A percentile compares a stretch with the other conserved stretches of the same genome.
Evolutionary conservation across 2,888 invertebrate species (phyloP).

Genomic region (Hipparchia sbordonii): DNA sequence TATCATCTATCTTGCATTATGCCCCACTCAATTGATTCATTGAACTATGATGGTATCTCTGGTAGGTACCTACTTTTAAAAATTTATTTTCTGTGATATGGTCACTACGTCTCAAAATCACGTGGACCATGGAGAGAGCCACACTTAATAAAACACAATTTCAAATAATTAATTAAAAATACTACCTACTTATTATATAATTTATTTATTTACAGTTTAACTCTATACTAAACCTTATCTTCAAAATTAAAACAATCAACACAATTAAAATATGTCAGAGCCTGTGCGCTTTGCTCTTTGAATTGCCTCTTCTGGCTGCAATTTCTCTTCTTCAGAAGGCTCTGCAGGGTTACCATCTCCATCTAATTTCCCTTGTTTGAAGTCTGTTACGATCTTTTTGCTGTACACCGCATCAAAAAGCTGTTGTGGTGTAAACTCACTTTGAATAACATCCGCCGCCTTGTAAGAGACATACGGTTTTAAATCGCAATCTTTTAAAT

Average conservation of each 20-base stretch:
- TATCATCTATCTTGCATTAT: no score
- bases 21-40: no score
- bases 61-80: not conserved
- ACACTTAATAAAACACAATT: not conserved
- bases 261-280: conserved; percentile 87
- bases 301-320: conserved; percentile 88
- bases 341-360: conserved; percentile 86
- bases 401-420: conserved; percentile 92
- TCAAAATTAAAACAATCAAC: conserved; percentile 6
- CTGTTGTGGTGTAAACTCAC: conserved; percentile 92
- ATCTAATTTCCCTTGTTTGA: conserved; percentile 86
- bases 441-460: conserved; percentile 88
- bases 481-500: conserved; percentile 90
- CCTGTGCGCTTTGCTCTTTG: conserved; percentile 88
- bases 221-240: conserved; percentile 18
- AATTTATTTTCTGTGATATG: not conserved
- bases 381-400: conserved; percentile 90
- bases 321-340: conserved; percentile 87
- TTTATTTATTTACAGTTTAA: conserved; percentile 16
- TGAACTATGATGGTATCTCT: no score
- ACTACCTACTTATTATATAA: no score
- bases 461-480: conserved; percentile 98
- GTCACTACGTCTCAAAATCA: not conserved
- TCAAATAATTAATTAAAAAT: not conserved
- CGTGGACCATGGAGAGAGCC: not conserved